Base-by-base conservation (phyloP, 2,797 vertebrate species). In the Trichosurus vulpecula region DNA sequence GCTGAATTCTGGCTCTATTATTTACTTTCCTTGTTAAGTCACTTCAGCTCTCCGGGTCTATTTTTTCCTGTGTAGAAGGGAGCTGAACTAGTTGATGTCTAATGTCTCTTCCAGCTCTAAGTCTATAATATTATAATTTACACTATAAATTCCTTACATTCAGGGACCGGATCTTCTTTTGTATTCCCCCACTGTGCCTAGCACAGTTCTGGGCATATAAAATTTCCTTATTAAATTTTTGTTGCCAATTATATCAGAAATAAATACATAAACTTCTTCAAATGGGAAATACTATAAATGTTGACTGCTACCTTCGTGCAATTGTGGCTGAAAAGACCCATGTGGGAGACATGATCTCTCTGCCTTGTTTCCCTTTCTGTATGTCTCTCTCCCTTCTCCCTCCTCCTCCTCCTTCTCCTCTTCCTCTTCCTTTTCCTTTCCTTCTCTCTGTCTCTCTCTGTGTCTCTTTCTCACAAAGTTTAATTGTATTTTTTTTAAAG, bases 251-350 rank as follows among this genome's bases (percentile, higher is more conserved):
- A 74, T 19, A n/a, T 10, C 57, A 74, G 35, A 25, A 19, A 74
- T 41, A n/a, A 74, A 74, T 2, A 19, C 35, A 41, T 74, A 74
- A 74, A 74, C 35, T 22, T 92, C 57, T 91, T 93, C 9, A 12
- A 16, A 0, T 0, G 31, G 91, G 91, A 0, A 0, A 57, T 10
- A 27, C 41, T 0, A 87, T 30, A 52, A 3, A 11, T 56, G 57
- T 14, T 3, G 56, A 91, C 9, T 74, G 91, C 52, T n/a, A 54
- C 35, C 29, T 31, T 1, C 0, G 54, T 92, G 8, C 11, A 4
- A 41, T n/a, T 3, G 4, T 30, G 25, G 61, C 13, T 14, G 9
- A 51, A 47, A 89, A 47, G 31, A 4, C 1, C 19, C 52, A 54
- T 14, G 19, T 54, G 31, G 0, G 0, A 1, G 31, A 66, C 5